These are phyloP conservation scores for Acanthopagrus latus DNA, from an alignment of 2,797 vertebrate genomes.

Conservation along the genomic window DNA sequence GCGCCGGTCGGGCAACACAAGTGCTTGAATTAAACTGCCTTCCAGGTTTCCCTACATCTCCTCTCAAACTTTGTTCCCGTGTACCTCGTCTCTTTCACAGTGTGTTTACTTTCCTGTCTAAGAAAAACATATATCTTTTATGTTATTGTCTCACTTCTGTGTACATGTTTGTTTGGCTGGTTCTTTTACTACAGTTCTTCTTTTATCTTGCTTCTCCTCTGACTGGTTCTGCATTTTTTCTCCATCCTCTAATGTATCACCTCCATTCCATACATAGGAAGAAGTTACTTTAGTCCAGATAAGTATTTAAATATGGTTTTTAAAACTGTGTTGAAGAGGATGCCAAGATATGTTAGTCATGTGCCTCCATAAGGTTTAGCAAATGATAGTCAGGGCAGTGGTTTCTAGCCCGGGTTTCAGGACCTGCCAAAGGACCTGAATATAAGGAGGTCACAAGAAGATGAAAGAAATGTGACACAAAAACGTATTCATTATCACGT, in stretches of 20 bases:
- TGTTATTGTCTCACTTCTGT: background rate
- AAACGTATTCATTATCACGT: background rate
- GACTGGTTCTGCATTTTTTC: background rate
- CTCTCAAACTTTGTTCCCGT: background rate
- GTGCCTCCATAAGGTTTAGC: background rate
- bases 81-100: background rate
- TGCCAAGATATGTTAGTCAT: background rate
- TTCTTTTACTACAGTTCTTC: too few relatives aligned
- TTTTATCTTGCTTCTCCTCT: background rate
- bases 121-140: slow-evolving; percentile 4
- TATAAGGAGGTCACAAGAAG: background rate
- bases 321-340: too few relatives aligned
- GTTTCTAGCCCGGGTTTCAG: background rate
- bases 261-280: background rate
- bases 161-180: background rate
- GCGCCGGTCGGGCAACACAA: background rate
- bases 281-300: background rate
- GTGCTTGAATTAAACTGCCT: background rate
- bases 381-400: background rate
- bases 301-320: background rate
- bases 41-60: slow-evolving; percentile 7
- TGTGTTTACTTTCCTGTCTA: background rate
- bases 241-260: background rate
- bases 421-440: background rate
- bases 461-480: background rate